phyloP scores from a whole-genome alignment of 1,140 invertebrate species.

The Dendroctonus valens region DNA sequence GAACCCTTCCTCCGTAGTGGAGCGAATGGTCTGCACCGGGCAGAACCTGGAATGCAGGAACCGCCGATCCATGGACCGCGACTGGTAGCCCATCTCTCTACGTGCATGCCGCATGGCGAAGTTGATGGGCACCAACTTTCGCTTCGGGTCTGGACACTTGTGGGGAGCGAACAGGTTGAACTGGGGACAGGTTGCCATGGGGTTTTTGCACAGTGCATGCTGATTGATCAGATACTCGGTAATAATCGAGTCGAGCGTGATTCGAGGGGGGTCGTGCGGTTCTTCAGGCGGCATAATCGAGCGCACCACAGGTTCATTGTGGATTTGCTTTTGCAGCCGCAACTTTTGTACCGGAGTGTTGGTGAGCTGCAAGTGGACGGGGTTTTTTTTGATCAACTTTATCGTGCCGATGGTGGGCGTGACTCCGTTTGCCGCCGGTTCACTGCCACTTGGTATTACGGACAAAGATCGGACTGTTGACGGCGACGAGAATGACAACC shows the following conservation, averaged over 20 bases:
- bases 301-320: slow-evolving; percentile 43
- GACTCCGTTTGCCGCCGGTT: not conserved
- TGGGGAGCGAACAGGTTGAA: slow-evolving; percentile 90
- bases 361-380: not conserved
- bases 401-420: slow-evolving; percentile 6
- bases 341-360: slow-evolving; percentile 44
- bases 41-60: slow-evolving; percentile 88
- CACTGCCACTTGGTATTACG: slow-evolving; percentile 1
- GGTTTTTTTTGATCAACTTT: slow-evolving; percentile 18
- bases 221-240: slow-evolving; percentile 96
- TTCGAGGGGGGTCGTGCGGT: slow-evolving; percentile 50
- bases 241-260: slow-evolving; percentile 89
- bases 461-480: slow-evolving; percentile 7
- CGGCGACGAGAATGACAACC: slow-evolving; percentile 37
- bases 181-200: slow-evolving; percentile 86
- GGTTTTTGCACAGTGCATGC: slow-evolving; percentile 89
- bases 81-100: slow-evolving; percentile 57
- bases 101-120: slow-evolving; percentile 62
- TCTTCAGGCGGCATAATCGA: slow-evolving; percentile 36
- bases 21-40: slow-evolving; percentile 78
- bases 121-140: slow-evolving; percentile 68
- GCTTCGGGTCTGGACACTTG: slow-evolving; percentile 86
- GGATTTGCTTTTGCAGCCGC: slow-evolving; percentile 68
- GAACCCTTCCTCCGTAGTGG: slow-evolving; percentile 70
- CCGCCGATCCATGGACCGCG: slow-evolving; percentile 68